Evolutionary conservation across 2,888 invertebrate genomes (phyloP).

Genomic region (Tipula helvola): DNA sequence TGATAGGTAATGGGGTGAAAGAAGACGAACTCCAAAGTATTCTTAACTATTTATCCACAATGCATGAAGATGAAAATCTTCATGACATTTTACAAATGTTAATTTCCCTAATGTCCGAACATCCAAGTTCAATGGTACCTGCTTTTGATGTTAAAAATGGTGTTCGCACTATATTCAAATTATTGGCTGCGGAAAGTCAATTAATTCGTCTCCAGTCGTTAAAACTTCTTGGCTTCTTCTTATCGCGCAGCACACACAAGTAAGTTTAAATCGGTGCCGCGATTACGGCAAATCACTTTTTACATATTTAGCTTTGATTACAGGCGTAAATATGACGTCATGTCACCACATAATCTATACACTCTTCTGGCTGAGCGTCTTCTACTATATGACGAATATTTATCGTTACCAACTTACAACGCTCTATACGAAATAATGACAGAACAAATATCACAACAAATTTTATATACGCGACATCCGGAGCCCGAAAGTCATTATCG

Average conservation of each 20-base stretch:
- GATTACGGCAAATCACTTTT: neutral
- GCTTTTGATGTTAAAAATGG: conserved; percentile 97
- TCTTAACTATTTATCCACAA: conserved; percentile 93
- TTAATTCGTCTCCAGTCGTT: conserved; percentile 89
- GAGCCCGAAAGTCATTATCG: conserved; percentile 92
- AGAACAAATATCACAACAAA: conserved; percentile 92
- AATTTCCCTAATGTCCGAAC: conserved; percentile 94
- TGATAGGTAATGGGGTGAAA: conserved; percentile 93
- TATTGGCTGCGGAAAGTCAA: conserved; percentile 92
- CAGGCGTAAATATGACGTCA: conserved; percentile 96
- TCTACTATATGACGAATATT: conserved; percentile 72
- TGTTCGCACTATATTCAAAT: conserved; percentile 91
- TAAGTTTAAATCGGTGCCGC: conserved; percentile 35
- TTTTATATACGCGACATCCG: conserved; percentile 83
- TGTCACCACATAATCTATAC: conserved; percentile 97
- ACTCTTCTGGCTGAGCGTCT: conserved; percentile 89
- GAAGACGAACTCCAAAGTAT: conserved; percentile 98
- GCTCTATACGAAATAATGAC: conserved; percentile 97
- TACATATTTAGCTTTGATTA: neutral
- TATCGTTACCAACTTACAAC: conserved; percentile 94
- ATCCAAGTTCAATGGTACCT: conserved; percentile 98
- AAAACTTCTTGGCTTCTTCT: conserved; percentile 93
- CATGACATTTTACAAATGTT: conserved; percentile 96
- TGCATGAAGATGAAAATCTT: conserved; percentile 97
- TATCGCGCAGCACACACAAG: conserved; percentile 97